Evolutionary conservation across 2,888 invertebrate species (phyloP), one percentile per base, ranked within the genome.

Genomic region (Gasteruption jaculator): DNA sequence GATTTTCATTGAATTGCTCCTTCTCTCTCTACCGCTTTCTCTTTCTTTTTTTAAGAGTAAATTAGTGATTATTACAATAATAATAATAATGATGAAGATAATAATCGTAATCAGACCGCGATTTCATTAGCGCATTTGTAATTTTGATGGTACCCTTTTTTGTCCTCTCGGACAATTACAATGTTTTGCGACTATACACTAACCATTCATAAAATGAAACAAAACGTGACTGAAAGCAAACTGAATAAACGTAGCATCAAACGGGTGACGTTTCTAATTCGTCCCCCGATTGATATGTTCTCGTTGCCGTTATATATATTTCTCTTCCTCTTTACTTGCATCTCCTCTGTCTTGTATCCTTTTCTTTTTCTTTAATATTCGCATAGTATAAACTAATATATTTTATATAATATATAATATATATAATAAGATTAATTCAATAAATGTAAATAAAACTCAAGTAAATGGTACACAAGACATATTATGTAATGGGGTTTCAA

Each of bases 381-480:
- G 11, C 54, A 50, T 47, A 51, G 21, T 45, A 33, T 34, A 21
- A 48, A 48, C 50, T 38, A 42, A 39, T 52, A 47, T 56, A 54
- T 38, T 41, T n/a, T n/a, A 44, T 52, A 37, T 37, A 32, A 32
- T 33, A 29, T 29, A 39, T 25, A 39, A 27, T 30, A 43, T 41
- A 39, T 43, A 55, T 47, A 51, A 53, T 53, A 61, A 45, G 46
- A 53, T 50, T 58, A 56, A 57, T 54, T 47, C 43, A 49, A n/a
- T n/a, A n/a, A 37, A 44, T 38, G 48, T 51, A 56, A 61, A 54
- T 53, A 55, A 58, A 56, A 54, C 50, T 56, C 56, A 54, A 52
- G 54, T 56, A 60, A 60, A 53, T 56, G 52, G 55, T 60, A 62
- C 57, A n/a, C n/a, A n/a, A n/a, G n/a, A n/a, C n/a, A n/a, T n/a